These are phyloP conservation scores for Nomada fucata DNA, from an alignment of 2,888 invertebrate species.

Conservation along the genomic window DNA sequence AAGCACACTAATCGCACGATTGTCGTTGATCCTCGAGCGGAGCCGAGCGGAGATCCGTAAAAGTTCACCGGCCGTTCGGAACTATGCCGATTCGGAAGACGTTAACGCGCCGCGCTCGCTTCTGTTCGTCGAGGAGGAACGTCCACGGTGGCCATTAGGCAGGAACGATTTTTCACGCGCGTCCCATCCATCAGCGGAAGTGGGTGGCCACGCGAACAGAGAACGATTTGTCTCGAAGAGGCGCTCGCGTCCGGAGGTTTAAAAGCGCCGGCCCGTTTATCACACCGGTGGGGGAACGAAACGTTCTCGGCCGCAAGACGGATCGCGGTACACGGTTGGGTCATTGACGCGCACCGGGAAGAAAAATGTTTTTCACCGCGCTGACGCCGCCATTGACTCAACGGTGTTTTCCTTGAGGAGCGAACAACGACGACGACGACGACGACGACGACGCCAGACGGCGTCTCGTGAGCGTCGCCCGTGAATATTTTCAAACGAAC, in stretches of 20 bases:
- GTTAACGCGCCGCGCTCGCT: neutral
- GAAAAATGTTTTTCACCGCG: conserved; percentile 44
- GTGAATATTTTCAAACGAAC: conserved; percentile 66
- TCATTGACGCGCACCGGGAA: conserved; percentile 36
- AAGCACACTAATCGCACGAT: no score
- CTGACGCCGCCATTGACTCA: conserved; percentile 43
- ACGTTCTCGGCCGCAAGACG: conserved; percentile 31
- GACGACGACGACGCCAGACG: neutral
- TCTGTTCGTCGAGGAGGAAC: neutral
- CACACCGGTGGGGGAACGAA: conserved; percentile 19
- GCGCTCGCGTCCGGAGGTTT: conserved; percentile 9
- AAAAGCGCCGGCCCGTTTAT: conserved; percentile 42
- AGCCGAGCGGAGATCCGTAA: neutral
- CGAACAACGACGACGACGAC: neutral
- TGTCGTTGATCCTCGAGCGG: no score
- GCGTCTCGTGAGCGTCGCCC: conserved; percentile 25
- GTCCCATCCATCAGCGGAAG: conserved; percentile 37
- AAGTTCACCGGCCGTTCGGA: neutral
- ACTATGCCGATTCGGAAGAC: neutral
- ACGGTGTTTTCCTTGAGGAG: conserved; percentile 50
- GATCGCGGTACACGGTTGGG: conserved; percentile 22
- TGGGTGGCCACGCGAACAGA: neutral
- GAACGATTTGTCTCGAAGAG: conserved; percentile 28
- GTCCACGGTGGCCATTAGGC: conserved; percentile 10
- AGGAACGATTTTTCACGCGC: conserved; percentile 22